Conservation (phyloP, 2,888 invertebrate species). For the Drosophila glabriapex region DNA sequence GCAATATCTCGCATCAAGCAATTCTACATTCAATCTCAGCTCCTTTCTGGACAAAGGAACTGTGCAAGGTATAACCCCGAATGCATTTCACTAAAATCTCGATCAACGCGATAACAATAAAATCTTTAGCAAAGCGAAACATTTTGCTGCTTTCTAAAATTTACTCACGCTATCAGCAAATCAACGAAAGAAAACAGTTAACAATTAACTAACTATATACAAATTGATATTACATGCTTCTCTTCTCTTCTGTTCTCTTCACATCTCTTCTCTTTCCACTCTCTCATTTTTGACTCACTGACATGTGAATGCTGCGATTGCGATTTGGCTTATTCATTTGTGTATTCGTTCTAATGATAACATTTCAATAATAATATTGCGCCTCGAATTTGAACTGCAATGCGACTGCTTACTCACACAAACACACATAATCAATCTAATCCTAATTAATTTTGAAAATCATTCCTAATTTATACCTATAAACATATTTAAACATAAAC, state of each 20-base stretch:
- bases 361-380: conserved; percentile 44
- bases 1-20: conserved; percentile 99
- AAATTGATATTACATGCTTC: conserved; percentile 32
- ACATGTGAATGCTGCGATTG: conserved; percentile 66
- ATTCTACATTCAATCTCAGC: conserved; percentile 99
- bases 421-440: conserved; percentile 30
- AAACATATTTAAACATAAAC: conserved; percentile 37
- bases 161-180: conserved; percentile 27
- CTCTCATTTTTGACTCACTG: conserved; percentile 13
- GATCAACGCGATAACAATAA: conserved; percentile 3
- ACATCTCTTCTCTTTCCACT: conserved; percentile 20
- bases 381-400: conserved; percentile 34
- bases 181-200: conserved; percentile 1
- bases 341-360: conserved; percentile 61
- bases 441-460: conserved; percentile 25
- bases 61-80: conserved; percentile 93
- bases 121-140: conserved; percentile 7
- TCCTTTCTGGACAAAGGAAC: conserved; percentile 99
- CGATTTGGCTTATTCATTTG: conserved; percentile 70
- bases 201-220: conserved; percentile 11
- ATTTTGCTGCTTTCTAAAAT: conserved; percentile 59
- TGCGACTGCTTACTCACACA: conserved; percentile 55
- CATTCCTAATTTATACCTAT: conserved; percentile 26
- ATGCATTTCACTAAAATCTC: conserved; percentile 1
- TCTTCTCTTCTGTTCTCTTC: conserved; percentile 50